Conservation (phyloP, 92 coral and sea anemone species). For the Meandrina meandrites region DNA sequence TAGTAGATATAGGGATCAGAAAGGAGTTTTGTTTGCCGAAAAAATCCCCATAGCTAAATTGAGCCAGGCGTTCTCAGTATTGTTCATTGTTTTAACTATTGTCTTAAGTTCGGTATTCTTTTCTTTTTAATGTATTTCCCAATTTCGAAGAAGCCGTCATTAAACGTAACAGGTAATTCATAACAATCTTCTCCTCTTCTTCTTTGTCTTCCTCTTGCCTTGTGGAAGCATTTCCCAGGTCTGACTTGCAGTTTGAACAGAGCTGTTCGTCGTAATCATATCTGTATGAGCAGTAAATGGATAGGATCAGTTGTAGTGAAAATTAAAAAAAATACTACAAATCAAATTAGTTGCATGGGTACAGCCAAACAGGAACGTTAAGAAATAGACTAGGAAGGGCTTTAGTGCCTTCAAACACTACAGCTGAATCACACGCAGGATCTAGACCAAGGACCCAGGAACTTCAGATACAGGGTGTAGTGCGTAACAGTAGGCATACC, state of each 20-base stretch:
- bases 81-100: not conserved
- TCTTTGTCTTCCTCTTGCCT: constrained; percentile 26
- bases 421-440: not conserved
- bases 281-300: not conserved
- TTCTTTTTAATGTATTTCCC: constrained; percentile 61
- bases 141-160: constrained; percentile 67
- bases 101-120: constrained; percentile 59
- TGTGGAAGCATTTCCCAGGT: not conserved
- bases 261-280: constrained; percentile 15
- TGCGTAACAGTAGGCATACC: no score
- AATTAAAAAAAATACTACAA: not conserved
- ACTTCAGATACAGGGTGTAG: no score
- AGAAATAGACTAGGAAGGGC: not conserved
- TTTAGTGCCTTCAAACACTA: not conserved
- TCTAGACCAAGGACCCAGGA: not conserved
- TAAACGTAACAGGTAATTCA: constrained; percentile 61
- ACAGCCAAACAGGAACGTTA: not conserved
- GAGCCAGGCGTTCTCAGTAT: not conserved
- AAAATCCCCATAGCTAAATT: no score
- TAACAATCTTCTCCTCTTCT: constrained; percentile 46
- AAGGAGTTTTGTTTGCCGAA: no score
- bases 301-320: not conserved
- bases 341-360: not conserved
- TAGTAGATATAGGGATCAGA: no score
- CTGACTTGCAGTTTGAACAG: constrained; percentile 35